Evolutionary conservation across 1,140 invertebrate species (phyloP), one percentile per base, ranked within the genome.

Genomic region (Drosophila parabipectinata): DNA sequence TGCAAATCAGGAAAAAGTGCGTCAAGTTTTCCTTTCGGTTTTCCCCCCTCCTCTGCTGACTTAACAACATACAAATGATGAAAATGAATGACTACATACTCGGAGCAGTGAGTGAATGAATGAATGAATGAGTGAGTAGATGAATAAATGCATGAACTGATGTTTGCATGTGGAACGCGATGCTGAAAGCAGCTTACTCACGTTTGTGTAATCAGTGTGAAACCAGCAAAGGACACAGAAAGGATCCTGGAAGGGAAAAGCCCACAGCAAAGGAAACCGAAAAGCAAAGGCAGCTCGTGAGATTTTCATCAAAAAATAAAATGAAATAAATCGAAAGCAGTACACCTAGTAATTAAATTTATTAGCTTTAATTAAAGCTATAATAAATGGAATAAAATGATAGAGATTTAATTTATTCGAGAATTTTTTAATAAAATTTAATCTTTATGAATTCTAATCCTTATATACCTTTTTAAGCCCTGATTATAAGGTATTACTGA

Each of bases 201-300:
- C 82, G 82, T 88, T 87, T 87, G 82, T 87, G 82, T 87, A 87
- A 87, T 87, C 82, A 87, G 82, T 87, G 82, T 82, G 82, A 88
- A 87, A 79, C 76, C 74, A 69, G 64, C 64, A n/a, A 77, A 73
- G 76, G 55, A 41, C 53, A 64, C 64, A 67, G 62, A 58, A 71
- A 77, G 26, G 26, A 28, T 5, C 66, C 37, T 44, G 45, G 50
- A 45, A 52, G 12, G 26, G 39, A 30, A 71, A 72, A 53, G 9
- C 39, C 15, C 21, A 54, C 14, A 39, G 37, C 69, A 51, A 54
- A 57, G 28, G 44, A 47, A 52, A 51, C 41, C 24, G 44, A 14
- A 62, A 44, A 18, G 41, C 41, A 14, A 18, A 8, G 34, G 2
- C 14, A 7, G 5, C 41, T 18, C 41, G 41, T 44, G 41, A 44